Conservation (phyloP, 37 sponge, comb jelly and placozoan genomes). For the Crambe crambe region DNA sequence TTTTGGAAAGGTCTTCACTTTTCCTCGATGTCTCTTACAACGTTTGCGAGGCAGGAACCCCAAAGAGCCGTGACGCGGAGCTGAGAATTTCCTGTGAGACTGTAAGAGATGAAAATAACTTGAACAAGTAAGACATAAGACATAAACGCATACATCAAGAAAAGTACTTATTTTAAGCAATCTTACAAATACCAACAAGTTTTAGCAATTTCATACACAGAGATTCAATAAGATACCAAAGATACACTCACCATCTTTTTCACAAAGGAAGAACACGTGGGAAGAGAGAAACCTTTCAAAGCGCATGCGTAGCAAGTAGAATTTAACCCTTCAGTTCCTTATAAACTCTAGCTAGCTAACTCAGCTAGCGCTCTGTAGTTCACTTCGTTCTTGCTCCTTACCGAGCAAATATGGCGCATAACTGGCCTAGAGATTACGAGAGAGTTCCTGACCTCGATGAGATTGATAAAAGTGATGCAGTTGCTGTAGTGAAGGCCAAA, state of each 20-base stretch:
- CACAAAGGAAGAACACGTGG: neutral
- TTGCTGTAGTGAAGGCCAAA: conserved; percentile 65
- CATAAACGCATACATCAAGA: neutral
- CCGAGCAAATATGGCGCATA: neutral
- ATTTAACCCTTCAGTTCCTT: neutral
- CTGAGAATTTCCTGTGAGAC: conserved; percentile 98
- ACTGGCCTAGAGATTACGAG: conserved; percentile 67
- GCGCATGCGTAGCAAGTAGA: conserved; percentile 9
- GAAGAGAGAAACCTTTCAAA: neutral
- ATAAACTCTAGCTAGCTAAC: neutral
- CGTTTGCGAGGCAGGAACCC: conserved; percentile 99
- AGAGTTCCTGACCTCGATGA: conserved; percentile 68
- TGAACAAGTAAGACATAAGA: neutral
- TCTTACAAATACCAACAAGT: neutral
- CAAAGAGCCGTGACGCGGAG: conserved; percentile 98
- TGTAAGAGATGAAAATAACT: conserved; percentile 31
- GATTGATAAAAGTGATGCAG: conserved; percentile 66
- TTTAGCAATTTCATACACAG: too few species aligned
- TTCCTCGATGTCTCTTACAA: conserved; percentile 89
- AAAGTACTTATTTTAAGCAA: neutral
- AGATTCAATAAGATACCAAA: conserved; percentile 10
- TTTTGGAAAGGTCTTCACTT: conserved; percentile 98
- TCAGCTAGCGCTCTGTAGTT: neutral
- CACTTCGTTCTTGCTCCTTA: neutral
- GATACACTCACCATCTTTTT: conserved; percentile 23